These are phyloP conservation scores for Miichthys miiuy DNA, from an alignment of 2,797 vertebrate genomes.

Conservation along the genomic window DNA sequence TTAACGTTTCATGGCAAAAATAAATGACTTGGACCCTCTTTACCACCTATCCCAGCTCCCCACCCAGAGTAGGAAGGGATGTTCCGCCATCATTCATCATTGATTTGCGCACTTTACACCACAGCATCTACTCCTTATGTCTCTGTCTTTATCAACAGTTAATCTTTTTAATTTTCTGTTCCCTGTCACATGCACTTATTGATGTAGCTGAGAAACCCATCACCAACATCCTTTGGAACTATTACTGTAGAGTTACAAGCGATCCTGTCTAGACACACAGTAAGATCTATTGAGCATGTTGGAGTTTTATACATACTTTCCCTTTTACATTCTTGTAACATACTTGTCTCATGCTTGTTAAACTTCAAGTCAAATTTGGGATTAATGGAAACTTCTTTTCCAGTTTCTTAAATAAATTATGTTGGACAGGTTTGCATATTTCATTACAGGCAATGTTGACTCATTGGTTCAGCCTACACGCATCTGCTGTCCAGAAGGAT, in stretches of 20 bases:
- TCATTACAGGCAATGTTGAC: slow-evolving; percentile 19
- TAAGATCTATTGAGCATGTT: too few species aligned
- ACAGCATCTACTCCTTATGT: too few species aligned
- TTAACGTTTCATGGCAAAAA: too few species aligned
- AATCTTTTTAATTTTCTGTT: background rate
- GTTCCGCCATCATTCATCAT: too few species aligned
- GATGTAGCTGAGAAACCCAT: background rate
- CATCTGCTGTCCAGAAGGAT: slow-evolving; percentile 52
- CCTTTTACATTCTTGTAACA: too few species aligned
- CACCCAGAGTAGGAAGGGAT: too few species aligned
- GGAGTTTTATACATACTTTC: too few species aligned
- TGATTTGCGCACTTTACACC: background rate
- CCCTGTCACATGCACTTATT: background rate
- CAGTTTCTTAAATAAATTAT: slow-evolving; percentile 17
- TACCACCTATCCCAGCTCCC: too few species aligned
- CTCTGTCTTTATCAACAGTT: too few species aligned
- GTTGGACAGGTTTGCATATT: slow-evolving; percentile 3
- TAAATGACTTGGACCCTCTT: too few species aligned
- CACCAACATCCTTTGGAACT: background rate
- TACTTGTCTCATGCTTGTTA: background rate
- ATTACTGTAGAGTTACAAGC: background rate
- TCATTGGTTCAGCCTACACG: slow-evolving; percentile 24
- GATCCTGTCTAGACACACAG: background rate
- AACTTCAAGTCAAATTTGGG: background rate
- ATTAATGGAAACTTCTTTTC: slow-evolving; percentile 8